Percentiles rank a stretch among this genome's conserved stretches.
These are phyloP conservation scores for Tridacna gigas DNA, from an alignment of 2,888 invertebrate genomes.

Conservation along the genomic window DNA sequence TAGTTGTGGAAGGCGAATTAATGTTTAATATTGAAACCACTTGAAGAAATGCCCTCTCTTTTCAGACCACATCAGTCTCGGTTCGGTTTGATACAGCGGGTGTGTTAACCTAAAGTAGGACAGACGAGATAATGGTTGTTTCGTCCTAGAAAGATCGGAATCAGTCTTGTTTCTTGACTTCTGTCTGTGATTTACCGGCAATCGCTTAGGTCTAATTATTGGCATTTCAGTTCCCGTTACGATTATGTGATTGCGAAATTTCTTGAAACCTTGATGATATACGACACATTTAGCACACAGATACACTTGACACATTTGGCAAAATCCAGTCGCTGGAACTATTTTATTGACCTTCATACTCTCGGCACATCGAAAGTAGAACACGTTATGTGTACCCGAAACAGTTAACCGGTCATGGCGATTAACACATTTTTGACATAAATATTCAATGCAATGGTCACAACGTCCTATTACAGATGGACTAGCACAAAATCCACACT, in stretches of 20 bases:
- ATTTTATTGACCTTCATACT: slow-evolving; percentile 30
- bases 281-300: slow-evolving; percentile 29
- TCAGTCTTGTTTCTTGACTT: neutral
- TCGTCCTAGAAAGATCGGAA: neutral
- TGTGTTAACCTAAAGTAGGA: slow-evolving; percentile 7
- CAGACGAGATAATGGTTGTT: neutral
- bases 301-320: slow-evolving; percentile 24
- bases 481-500: slow-evolving; percentile 11
- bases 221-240: slow-evolving; percentile 30
- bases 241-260: slow-evolving; percentile 24
- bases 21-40: slow-evolving; percentile 10
- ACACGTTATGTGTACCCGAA: slow-evolving; percentile 4
- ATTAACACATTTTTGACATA: slow-evolving; percentile 30
- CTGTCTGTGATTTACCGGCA: neutral
- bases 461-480: slow-evolving; percentile 20
- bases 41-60: slow-evolving; percentile 22
- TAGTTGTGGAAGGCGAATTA: no score
- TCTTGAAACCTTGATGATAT: slow-evolving; percentile 24
- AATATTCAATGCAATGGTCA: slow-evolving; percentile 20
- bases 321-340: slow-evolving; percentile 18
- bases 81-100: slow-evolving; percentile 19
- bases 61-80: slow-evolving; percentile 20
- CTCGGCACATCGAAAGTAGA: slow-evolving; percentile 26
- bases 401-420: slow-evolving; percentile 1
- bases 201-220: slow-evolving; percentile 2